These are phyloP conservation scores for Gadus chalcogrammus DNA, from an alignment of 2,113 vertebrate genomes.

Conservation along the genomic window DNA sequence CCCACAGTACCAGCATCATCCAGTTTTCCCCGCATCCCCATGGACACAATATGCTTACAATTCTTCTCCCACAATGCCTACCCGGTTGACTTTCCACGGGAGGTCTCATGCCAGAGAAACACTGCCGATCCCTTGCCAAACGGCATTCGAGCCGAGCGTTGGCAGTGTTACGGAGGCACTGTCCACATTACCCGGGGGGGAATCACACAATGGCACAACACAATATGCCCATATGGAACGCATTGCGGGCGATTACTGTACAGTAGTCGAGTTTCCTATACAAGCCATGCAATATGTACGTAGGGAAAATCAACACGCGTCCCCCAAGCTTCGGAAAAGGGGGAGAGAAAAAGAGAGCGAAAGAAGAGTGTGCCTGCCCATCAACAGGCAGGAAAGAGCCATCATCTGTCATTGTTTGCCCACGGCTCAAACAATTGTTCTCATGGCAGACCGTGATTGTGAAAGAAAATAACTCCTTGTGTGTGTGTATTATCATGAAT, in stretches of 20 bases:
- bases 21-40: no score
- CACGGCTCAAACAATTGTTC: background rate
- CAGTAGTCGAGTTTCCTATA: constrained; percentile 64
- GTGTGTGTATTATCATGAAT: constrained; percentile 10
- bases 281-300: constrained; percentile 60
- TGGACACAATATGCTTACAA: constrained; percentile 16
- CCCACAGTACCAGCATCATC: no score
- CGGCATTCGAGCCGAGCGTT: background rate
- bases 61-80: constrained; percentile 16
- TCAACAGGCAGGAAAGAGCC: no score
- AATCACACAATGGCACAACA: constrained; percentile 25
- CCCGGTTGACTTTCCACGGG: constrained; percentile 10
- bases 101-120: background rate
- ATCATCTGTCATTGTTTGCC: background rate
- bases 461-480: background rate
- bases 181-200: constrained; percentile 7
- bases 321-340: constrained; percentile 12
- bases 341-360: background rate
- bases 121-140: background rate
- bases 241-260: constrained; percentile 62
- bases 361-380: background rate
- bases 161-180: background rate
- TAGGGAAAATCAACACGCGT: constrained; percentile 44
- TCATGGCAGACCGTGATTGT: no score
- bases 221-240: constrained; percentile 54